Evolutionary conservation across 2,797 vertebrate species (phyloP).

Genomic region (Vultur gryphus): DNA sequence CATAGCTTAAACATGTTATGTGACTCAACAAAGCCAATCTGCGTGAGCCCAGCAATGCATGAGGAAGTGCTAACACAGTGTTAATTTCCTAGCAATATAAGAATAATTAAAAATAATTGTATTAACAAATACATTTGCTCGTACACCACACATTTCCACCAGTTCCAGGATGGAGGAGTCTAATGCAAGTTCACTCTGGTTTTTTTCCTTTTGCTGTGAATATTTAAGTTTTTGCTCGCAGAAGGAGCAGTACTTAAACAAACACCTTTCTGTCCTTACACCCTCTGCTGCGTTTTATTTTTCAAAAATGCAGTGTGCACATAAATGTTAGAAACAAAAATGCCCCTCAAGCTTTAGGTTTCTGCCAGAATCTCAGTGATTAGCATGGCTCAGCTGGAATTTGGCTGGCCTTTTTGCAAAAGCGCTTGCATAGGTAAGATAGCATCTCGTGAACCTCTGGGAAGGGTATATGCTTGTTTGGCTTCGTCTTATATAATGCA

Average conservation of each 20-base stretch:
- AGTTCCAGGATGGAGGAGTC: background rate
- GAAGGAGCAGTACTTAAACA: background rate
- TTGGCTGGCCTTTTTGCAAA: conserved; percentile 4
- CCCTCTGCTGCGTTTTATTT: background rate
- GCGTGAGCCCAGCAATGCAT: background rate
- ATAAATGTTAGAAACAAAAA: background rate
- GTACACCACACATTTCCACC: background rate
- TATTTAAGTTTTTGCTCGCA: background rate
- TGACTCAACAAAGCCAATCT: background rate
- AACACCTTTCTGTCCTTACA: background rate
- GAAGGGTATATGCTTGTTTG: conserved; percentile 29
- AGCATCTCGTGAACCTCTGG: conserved; percentile 53
- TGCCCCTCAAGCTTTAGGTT: background rate
- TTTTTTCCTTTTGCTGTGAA: background rate
- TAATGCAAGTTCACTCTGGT: background rate
- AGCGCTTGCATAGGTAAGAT: background rate
- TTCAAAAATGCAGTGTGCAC: background rate
- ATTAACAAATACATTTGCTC: background rate
- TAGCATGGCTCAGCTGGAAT: conserved; percentile 9
- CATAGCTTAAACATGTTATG: background rate
- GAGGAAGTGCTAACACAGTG: background rate
- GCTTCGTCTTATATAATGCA: background rate
- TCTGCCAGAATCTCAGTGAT: background rate
- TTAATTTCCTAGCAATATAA: background rate
- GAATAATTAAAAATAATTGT: background rate